phyloP scores from a whole-genome alignment of 2,888 invertebrate species.

The Cosmopolites sordidus region DNA sequence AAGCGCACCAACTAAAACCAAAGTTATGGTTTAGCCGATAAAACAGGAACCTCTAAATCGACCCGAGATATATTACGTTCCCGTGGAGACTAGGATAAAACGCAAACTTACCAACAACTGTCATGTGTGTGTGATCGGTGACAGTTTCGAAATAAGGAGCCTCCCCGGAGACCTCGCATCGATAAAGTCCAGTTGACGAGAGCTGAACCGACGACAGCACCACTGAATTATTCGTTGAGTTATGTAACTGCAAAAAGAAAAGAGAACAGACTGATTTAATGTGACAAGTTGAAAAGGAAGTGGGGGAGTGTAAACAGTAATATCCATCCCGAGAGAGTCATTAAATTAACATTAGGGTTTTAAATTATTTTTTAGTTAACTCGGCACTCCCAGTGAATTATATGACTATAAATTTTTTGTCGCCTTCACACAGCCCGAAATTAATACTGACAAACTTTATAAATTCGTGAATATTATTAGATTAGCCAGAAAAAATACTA shows the following conservation, averaged over 20 bases:
- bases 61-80: constrained; percentile 4
- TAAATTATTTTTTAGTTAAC: too few relatives aligned
- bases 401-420: too few relatives aligned
- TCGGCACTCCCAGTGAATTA: too few relatives aligned
- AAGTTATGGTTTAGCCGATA: too few relatives aligned
- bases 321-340: background rate
- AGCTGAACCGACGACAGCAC: constrained; percentile 62
- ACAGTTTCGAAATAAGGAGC: constrained; percentile 68
- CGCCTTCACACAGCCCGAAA: too few relatives aligned
- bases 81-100: background rate
- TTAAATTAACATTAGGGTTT: background rate
- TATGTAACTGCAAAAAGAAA: constrained; percentile 53
- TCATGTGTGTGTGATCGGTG: constrained; percentile 62
- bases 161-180: constrained; percentile 68
- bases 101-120: constrained; percentile 61
- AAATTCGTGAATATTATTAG: too few relatives aligned
- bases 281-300: too few relatives aligned
- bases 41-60: constrained; percentile 2
- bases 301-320: too few relatives aligned
- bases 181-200: constrained; percentile 60
- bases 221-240: constrained; percentile 64
- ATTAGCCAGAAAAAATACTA: too few relatives aligned
- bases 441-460: too few relatives aligned
- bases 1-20: too few relatives aligned
- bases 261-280: too few relatives aligned